phyloP scores from a whole-genome alignment of 2,113 vertebrate species.

The Coptodon rendalli region DNA sequence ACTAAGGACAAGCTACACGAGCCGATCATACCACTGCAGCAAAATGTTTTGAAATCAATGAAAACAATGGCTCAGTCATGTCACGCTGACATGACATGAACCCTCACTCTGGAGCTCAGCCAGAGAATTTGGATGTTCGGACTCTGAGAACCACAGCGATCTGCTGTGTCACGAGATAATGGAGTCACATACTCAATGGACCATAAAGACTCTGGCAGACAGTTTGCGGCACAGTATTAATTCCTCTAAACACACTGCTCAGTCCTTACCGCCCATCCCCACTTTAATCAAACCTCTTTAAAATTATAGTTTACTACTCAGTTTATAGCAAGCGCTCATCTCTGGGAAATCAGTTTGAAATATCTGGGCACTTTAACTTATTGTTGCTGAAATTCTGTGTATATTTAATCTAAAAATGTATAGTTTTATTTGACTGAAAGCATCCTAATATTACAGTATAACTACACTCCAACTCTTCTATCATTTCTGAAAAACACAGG shows the following conservation, averaged over 20 bases:
- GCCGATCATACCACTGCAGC: conserved; percentile 9
- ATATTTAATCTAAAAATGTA: background rate
- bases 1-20: background rate
- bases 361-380: background rate
- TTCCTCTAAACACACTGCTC: background rate
- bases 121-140: conserved; percentile 19
- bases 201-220: conserved; percentile 5
- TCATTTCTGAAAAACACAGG: background rate
- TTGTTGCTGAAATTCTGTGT: background rate
- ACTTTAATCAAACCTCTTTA: conserved; percentile 12
- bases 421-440: background rate
- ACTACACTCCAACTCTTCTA: background rate
- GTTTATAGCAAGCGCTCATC: background rate
- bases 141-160: conserved; percentile 14
- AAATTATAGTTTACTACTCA: background rate
- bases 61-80: conserved; percentile 40
- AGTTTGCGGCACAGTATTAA: conserved; percentile 17
- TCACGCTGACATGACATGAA: conserved; percentile 48
- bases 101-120: background rate
- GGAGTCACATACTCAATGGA: conserved; percentile 31
- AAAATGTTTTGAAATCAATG: conserved; percentile 42
- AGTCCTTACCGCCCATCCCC: background rate
- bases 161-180: conserved; percentile 46
- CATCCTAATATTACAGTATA: background rate
- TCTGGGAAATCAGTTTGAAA: background rate